Evolutionary conservation across 2,113 vertebrate genomes (phyloP).

Genomic region (Polyodon spathula): DNA sequence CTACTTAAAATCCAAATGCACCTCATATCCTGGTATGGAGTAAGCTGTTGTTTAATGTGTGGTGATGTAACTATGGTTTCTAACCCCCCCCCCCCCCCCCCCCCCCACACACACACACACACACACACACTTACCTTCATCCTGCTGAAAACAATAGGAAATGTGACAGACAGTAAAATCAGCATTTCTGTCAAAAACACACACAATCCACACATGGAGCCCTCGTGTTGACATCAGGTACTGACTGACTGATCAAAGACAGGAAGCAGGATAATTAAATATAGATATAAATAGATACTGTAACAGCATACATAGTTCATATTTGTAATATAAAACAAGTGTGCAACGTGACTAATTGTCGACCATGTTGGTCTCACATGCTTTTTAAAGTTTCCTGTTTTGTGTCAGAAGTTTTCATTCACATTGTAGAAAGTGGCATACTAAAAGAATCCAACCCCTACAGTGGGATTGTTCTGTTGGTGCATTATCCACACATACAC

Average conservation of each 20-base stretch:
- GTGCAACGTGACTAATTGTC: slow-evolving; percentile 23
- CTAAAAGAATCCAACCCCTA: slow-evolving; percentile 31
- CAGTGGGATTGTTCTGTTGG: slow-evolving; percentile 10
- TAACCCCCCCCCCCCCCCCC: neutral
- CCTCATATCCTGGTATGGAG: too few species aligned
- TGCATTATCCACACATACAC: too few species aligned
- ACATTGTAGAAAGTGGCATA: slow-evolving; percentile 44
- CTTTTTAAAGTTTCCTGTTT: slow-evolving; percentile 26
- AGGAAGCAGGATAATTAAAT: slow-evolving; percentile 46
- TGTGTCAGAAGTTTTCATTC: slow-evolving; percentile 32
- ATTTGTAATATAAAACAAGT: slow-evolving; percentile 38
- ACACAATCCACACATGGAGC: slow-evolving; percentile 29
- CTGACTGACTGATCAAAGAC: slow-evolving; percentile 49
- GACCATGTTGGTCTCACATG: slow-evolving; percentile 21
- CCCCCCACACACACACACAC: neutral
- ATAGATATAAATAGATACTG: slow-evolving; percentile 45
- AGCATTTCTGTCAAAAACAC: slow-evolving; percentile 9
- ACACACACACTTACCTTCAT: neutral
- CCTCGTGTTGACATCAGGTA: slow-evolving; percentile 43
- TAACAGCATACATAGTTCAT: slow-evolving; percentile 28
- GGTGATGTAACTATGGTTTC: too few species aligned
- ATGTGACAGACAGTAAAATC: slow-evolving; percentile 5
- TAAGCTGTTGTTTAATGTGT: slow-evolving; percentile 11
- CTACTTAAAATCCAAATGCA: too few species aligned
- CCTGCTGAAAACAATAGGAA: slow-evolving; percentile 5